Percentiles rank a stretch among this genome's conserved stretches.
Conservation (phyloP, 1,140 invertebrate species). For the Heliconius congener region DNA sequence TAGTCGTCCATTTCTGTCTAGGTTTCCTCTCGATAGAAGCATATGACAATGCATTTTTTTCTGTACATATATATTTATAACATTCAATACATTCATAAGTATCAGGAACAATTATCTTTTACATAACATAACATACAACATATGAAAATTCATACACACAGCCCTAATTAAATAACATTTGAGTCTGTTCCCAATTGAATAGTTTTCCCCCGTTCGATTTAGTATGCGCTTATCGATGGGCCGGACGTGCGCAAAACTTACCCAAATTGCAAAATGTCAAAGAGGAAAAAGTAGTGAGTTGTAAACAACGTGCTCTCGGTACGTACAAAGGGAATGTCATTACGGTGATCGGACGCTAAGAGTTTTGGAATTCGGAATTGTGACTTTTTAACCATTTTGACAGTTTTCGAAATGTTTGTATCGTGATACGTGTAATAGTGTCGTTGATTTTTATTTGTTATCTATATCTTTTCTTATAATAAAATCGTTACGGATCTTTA, state of each 20-base stretch:
- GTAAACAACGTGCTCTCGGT: constrained; percentile 27
- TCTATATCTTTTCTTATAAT: too few species aligned
- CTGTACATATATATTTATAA: too few species aligned
- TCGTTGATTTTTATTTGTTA: background rate
- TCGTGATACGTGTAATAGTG: background rate
- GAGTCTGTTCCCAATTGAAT: constrained; percentile 12
- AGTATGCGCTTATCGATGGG: constrained; percentile 42
- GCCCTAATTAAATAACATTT: background rate
- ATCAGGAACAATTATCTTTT: too few species aligned
- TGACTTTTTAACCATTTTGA: constrained; percentile 9
- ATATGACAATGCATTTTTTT: too few species aligned
- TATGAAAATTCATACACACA: background rate
- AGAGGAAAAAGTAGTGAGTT: constrained; percentile 27
- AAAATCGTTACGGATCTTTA: too few species aligned
- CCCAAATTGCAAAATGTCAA: constrained; percentile 35
- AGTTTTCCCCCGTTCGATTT: constrained; percentile 36
- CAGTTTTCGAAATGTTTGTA: background rate
- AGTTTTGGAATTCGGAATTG: background rate
- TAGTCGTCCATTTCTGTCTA: too few species aligned
- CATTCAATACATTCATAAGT: too few species aligned
- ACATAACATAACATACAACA: too few species aligned
- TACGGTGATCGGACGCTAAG: constrained; percentile 16
- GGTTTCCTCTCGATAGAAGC: too few species aligned
- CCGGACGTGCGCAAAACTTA: constrained; percentile 31
- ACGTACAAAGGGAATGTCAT: constrained; percentile 20